Evolutionary conservation across 37 sponge, comb jelly and placozoan genomes (phyloP).

Genomic region (Ianthella basta): DNA sequence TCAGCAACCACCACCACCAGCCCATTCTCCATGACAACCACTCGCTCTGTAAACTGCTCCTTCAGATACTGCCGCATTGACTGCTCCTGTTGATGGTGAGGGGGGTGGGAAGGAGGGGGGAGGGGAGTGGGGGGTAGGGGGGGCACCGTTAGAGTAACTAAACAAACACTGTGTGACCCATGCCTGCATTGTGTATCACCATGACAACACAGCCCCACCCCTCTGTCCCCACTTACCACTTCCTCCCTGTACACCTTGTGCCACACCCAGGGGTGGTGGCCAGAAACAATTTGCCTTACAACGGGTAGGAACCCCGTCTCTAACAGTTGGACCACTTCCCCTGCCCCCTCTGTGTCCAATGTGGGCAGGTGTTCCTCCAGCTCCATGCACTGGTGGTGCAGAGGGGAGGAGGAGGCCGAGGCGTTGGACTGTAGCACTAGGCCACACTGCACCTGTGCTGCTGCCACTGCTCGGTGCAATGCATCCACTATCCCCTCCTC

Average conservation of each 20-base stretch:
- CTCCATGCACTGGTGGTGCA: too few relatives aligned
- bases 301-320: too few relatives aligned
- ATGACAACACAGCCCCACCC: not conserved
- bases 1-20: not conserved
- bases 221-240: not conserved
- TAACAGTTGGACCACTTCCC: too few relatives aligned
- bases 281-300: too few relatives aligned
- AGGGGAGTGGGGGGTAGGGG: not conserved
- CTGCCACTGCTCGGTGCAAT: too few relatives aligned
- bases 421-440: too few relatives aligned
- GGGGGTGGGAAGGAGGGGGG: not conserved
- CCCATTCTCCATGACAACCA: not conserved
- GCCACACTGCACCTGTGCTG: too few relatives aligned
- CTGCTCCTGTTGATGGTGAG: not conserved
- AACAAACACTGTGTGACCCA: not conserved
- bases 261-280: not conserved
- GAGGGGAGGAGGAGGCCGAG: too few relatives aligned
- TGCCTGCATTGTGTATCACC: not conserved
- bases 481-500: too few relatives aligned
- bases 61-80: not conserved
- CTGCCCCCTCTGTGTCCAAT: too few relatives aligned
- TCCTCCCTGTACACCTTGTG: not conserved
- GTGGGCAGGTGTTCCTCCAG: too few relatives aligned
- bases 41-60: not conserved
- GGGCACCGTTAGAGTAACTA: too few relatives aligned